These are phyloP conservation scores for Cinclus cinclus DNA, from an alignment of 2,113 vertebrate genomes.

Conservation along the genomic window DNA sequence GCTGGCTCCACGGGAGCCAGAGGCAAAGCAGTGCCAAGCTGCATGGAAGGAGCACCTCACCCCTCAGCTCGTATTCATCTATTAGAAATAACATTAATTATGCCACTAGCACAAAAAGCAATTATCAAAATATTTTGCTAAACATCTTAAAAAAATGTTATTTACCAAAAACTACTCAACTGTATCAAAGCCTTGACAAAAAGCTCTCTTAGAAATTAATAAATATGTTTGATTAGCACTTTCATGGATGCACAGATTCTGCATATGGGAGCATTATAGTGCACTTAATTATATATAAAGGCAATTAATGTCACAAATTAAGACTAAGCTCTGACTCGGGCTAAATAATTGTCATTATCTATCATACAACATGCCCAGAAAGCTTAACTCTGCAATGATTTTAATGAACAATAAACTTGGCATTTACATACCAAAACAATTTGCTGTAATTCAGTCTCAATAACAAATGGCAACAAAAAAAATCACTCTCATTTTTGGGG, in stretches of 20 bases:
- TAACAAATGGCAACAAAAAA: background rate
- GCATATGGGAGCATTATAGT: constrained; percentile 29
- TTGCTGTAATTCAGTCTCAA: constrained; percentile 3
- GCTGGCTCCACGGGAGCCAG: fast-evolving
- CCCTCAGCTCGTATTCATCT: background rate
- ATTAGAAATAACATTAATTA: constrained; percentile 20
- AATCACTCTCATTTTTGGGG: background rate
- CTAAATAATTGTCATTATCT: constrained; percentile 62
- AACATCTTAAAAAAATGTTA: background rate
- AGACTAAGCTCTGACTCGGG: constrained; percentile 47
- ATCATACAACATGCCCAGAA: constrained; percentile 44
- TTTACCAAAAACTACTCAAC: constrained; percentile 19
- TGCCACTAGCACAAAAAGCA: background rate
- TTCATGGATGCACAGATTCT: constrained; percentile 30
- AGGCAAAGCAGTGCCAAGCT: background rate
- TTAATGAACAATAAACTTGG: constrained; percentile 59
- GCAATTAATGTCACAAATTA: constrained; percentile 65
- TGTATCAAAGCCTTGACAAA: constrained; percentile 29
- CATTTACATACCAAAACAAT: constrained; percentile 40
- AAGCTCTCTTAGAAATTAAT: constrained; percentile 36
- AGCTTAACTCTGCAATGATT: constrained; percentile 31
- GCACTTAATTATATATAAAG: constrained; percentile 58
- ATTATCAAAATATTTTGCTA: constrained; percentile 43
- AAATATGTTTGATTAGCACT: constrained; percentile 58
- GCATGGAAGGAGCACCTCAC: background rate